Percentiles rank a stretch among this genome's conserved stretches.
Evolutionary conservation across 2,113 vertebrate species (phyloP).

Genomic region (Platycercus adscitus): DNA sequence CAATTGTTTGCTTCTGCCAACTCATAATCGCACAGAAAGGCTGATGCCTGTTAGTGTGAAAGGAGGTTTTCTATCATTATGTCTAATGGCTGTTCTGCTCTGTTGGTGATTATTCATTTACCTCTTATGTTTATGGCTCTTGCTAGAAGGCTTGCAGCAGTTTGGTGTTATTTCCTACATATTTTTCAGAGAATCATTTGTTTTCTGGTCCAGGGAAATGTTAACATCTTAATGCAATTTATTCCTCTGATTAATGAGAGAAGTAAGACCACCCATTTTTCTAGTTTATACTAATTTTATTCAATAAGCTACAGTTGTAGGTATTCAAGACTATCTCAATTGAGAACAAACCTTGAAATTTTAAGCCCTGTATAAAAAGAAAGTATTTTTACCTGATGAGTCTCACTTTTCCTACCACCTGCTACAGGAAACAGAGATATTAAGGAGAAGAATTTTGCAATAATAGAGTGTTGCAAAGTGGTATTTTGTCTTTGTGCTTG

Average conservation of each 20-base stretch:
- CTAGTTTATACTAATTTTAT: conserved; percentile 33
- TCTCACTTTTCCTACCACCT: conserved; percentile 22
- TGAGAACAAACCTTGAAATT: conserved; percentile 47
- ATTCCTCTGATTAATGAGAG: conserved; percentile 63
- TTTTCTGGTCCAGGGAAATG: conserved; percentile 50
- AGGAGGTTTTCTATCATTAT: conserved; percentile 57
- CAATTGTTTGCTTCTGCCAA: conserved; percentile 59
- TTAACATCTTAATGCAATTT: conserved; percentile 43
- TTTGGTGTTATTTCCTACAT: background rate
- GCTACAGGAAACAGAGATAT: conserved; percentile 33
- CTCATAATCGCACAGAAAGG: conserved; percentile 36
- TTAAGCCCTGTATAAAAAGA: conserved; percentile 3
- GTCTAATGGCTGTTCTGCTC: conserved; percentile 52
- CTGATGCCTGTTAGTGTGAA: conserved; percentile 4
- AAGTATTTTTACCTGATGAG: conserved; percentile 49
- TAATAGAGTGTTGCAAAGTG: conserved; percentile 27
- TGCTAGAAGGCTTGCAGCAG: conserved; percentile 14
- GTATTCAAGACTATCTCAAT: conserved; percentile 55
- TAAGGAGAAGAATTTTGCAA: conserved; percentile 10
- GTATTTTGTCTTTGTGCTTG: background rate
- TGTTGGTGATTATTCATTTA: conserved; percentile 56
- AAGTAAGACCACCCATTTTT: conserved; percentile 33
- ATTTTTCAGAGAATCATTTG: conserved; percentile 20
- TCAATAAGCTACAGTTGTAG: conserved; percentile 23
- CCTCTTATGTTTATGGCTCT: background rate